Base-by-base conservation (phyloP, 2,888 invertebrate species). In the Nomada goodeniana region DNA sequence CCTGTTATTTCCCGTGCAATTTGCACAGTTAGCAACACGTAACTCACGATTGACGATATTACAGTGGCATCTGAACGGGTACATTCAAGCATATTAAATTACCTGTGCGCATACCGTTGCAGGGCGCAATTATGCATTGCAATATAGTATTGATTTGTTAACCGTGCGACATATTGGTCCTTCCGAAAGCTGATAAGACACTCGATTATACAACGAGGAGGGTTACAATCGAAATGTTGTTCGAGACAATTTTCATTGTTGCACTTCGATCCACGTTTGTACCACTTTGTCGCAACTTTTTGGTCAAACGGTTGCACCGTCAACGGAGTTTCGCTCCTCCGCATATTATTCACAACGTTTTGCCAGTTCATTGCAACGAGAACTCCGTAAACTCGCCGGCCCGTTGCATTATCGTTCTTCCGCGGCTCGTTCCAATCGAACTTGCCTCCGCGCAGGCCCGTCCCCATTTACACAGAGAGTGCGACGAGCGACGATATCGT, bases 321-420 rank as follows among this genome's bases (percentile, higher is more conserved):
- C 4, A 13, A n/a, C 63, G 10, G 47, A 42, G 20, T 44, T 61
- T 53, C 36, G 42, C 26, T n/a, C n/a, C 29, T 13, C 18, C 67
- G 36, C 1, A 59, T 69, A 69, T 69, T 47, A 69, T 69, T 69
- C 47, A 29, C 47, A 29, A 47, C 59, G 59, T 59, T n/a, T n/a
- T n/a, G 69, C n/a, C n/a, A 26, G 47, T 47, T n/a, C 59, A 47
- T 69, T 59, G 57, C 59, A 47, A 69, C 44, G 69, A 47, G 15
- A 69, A 59, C 47, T 29, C 47, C 7, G 57, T 47, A 59, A 59
- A 69, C 57, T 59, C 47, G 15, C 18, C 26, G 44, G 13, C n/a
- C 26, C 57, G 23, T 13, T 23, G 23, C 57, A 23, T 26, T 57
- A 20, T 57, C 57, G 11, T 57, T 23, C 20, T 57, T 57, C 26